These are phyloP conservation scores for Sialia sialis DNA, from an alignment of 2,113 vertebrate species.

Conservation along the genomic window DNA sequence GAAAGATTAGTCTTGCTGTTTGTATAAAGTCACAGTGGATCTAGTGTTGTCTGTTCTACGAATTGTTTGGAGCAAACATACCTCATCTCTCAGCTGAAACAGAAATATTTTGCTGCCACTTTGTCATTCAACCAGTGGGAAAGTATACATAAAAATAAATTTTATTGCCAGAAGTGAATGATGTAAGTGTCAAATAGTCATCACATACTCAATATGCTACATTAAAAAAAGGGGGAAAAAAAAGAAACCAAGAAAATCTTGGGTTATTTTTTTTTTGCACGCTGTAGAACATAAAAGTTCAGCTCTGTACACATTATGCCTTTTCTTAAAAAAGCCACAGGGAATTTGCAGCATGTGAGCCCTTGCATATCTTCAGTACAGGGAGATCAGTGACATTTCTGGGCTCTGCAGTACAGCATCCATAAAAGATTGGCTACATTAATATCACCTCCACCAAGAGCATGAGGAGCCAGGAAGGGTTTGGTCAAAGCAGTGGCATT, in stretches of 20 bases:
- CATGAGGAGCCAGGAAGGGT: rapidly evolving
- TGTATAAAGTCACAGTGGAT: background rate
- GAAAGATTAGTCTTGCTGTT: background rate
- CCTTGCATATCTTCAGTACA: background rate
- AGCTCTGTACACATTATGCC: background rate
- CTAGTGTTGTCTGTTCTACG: background rate
- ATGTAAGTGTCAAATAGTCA: background rate
- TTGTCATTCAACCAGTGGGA: background rate
- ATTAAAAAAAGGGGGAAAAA: no score
- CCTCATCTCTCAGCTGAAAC: background rate
- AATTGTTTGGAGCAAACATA: background rate
- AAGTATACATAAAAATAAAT: background rate
- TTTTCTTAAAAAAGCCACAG: background rate
- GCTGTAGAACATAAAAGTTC: background rate
- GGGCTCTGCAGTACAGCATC: background rate
- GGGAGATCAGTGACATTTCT: background rate
- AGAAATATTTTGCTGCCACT: background rate
- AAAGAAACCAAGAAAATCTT: background rate
- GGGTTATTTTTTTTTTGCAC: background rate
- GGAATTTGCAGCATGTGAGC: background rate
- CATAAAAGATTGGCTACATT: background rate
- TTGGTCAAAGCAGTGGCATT: background rate
- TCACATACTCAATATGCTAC: background rate
- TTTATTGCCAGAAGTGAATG: background rate
- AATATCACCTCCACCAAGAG: background rate